Evolutionary conservation across 2,888 invertebrate species (phyloP).

Genomic region (Schrankia costaestrigalis): DNA sequence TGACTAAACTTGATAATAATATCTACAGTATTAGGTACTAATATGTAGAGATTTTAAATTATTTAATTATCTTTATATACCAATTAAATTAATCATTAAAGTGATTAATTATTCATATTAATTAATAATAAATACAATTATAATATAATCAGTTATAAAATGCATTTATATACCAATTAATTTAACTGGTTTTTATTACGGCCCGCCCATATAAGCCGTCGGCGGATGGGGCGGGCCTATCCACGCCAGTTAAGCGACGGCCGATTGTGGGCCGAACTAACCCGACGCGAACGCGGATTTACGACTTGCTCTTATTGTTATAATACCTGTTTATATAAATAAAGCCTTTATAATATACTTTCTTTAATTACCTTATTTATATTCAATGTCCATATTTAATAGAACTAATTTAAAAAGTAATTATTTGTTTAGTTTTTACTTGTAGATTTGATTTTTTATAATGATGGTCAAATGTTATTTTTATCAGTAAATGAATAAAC

Average conservation of each 20-base stretch:
- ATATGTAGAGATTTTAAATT: too few relatives aligned
- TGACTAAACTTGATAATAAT: too few relatives aligned
- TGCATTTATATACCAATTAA: neutral
- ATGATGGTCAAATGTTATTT: too few relatives aligned
- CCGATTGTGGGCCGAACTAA: slow-evolving; percentile 12
- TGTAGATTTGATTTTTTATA: too few relatives aligned
- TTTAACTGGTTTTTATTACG: slow-evolving; percentile 1
- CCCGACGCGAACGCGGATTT: slow-evolving; percentile 24
- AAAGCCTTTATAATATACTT: slow-evolving; percentile 22
- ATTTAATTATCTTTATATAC: too few relatives aligned
- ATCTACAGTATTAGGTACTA: too few relatives aligned
- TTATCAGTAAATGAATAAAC: too few relatives aligned
- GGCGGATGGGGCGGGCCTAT: slow-evolving; percentile 28
- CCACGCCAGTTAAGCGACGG: slow-evolving; percentile 13
- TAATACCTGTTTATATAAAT: slow-evolving; percentile 39
- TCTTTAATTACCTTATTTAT: slow-evolving; percentile 25
- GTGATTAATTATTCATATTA: too few relatives aligned
- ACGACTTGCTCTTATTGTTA: slow-evolving; percentile 35
- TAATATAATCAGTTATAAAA: neutral
- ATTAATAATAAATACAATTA: neutral
- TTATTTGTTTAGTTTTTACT: too few relatives aligned
- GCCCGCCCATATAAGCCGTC: slow-evolving; percentile 27
- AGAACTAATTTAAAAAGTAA: too few relatives aligned
- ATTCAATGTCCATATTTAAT: slow-evolving; percentile 10
- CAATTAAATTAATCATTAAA: too few relatives aligned